Conservation (phyloP, 1,140 invertebrate genomes). For the Zophobas morio region DNA sequence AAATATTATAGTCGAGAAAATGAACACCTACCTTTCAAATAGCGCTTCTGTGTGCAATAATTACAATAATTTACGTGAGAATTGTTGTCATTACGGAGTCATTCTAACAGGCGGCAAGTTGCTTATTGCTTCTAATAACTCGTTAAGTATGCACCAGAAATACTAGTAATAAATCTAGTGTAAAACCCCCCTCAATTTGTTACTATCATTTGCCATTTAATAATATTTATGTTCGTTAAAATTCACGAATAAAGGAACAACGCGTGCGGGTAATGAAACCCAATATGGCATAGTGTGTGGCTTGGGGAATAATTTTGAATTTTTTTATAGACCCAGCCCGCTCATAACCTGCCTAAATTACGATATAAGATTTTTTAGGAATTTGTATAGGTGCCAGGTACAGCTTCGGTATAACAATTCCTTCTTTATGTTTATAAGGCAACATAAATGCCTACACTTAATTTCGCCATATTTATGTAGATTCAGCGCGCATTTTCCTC, state of each 20-base stretch:
- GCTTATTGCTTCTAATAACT: neutral
- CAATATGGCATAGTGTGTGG: slow-evolving; percentile 45
- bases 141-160: neutral
- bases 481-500: neutral
- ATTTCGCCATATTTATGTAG: slow-evolving; percentile 34
- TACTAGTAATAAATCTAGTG: no score
- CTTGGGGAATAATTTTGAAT: slow-evolving; percentile 37
- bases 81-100: neutral
- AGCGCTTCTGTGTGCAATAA: no score
- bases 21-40: no score
- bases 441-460: slow-evolving; percentile 47
- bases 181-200: neutral
- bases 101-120: neutral
- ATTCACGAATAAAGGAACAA: slow-evolving; percentile 13
- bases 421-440: slow-evolving; percentile 43
- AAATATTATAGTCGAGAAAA: no score
- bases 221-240: slow-evolving; percentile 1
- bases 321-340: slow-evolving; percentile 36
- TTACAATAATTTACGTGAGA: neutral
- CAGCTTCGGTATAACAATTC: slow-evolving; percentile 35
- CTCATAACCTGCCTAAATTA: slow-evolving; percentile 43
- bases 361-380: slow-evolving; percentile 41
- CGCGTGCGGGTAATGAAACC: slow-evolving; percentile 37
- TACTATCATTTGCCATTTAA: neutral
- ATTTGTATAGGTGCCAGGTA: slow-evolving; percentile 45